These are phyloP conservation scores for Quiscalus mexicanus DNA, from an alignment of 2,113 vertebrate genomes.

Conservation along the genomic window DNA sequence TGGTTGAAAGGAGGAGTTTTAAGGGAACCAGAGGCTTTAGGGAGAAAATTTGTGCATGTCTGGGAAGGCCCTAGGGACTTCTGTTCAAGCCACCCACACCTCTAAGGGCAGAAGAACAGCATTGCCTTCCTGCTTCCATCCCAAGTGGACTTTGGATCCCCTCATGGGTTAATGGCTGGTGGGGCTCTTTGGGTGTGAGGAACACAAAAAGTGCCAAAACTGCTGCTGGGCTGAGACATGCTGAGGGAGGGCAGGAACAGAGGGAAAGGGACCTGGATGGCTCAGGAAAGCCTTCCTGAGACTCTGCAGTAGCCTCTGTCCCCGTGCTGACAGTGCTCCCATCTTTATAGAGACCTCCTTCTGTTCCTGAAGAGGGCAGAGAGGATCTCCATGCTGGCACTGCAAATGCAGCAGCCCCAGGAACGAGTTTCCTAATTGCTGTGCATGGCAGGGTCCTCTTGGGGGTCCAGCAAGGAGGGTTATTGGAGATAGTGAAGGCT, in stretches of 20 bases:
- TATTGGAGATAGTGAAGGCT: not conserved
- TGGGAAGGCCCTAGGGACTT: not conserved
- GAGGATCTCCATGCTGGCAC: not conserved
- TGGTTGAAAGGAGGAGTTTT: not conserved
- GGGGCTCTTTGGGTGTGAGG: not conserved
- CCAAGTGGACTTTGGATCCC: not conserved
- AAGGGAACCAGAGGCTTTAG: not conserved
- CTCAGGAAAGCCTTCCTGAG: not conserved
- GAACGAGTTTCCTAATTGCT: constrained; percentile 29
- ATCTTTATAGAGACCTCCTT: not conserved
- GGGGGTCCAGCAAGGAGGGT: not conserved
- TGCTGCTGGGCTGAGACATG: not conserved
- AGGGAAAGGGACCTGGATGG: not conserved
- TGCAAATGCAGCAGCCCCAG: not conserved
- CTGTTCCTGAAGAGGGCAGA: not conserved
- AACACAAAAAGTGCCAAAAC: not conserved
- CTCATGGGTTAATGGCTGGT: not conserved
- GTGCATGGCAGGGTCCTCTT: not conserved
- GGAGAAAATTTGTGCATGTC: not conserved
- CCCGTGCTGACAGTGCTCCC: not conserved
- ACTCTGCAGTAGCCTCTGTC: not conserved
- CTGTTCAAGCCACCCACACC: not conserved
- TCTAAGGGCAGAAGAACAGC: not conserved
- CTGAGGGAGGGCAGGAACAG: not conserved
- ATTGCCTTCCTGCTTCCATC: not conserved